Percentiles rank a stretch among this genome's conserved stretches.
Evolutionary conservation across 2,888 invertebrate species (phyloP).

Genomic region (Synanthedon tipuliformis): DNA sequence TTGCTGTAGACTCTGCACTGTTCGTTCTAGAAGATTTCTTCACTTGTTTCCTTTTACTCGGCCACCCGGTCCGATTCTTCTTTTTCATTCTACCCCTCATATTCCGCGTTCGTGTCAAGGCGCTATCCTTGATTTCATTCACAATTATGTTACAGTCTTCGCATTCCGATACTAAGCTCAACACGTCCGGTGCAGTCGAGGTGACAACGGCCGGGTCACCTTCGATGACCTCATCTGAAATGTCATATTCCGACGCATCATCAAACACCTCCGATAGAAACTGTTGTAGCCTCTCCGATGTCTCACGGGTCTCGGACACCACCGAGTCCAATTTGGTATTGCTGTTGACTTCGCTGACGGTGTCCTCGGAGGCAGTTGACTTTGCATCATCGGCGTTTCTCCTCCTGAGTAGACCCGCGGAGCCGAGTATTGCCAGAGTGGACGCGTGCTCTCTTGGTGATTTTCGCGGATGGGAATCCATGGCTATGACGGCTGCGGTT

Average conservation of each 20-base stretch:
- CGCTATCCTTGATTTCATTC: conserved; percentile 37
- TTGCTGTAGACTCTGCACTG: conserved; percentile 32
- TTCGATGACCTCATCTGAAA: conserved; percentile 53
- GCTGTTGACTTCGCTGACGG: conserved; percentile 43
- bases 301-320: conserved; percentile 38
- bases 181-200: conserved; percentile 51
- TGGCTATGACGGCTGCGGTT: conserved; percentile 34
- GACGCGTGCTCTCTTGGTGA: conserved; percentile 91
- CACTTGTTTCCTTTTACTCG: conserved; percentile 61
- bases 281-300: conserved; percentile 49
- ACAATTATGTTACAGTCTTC: conserved; percentile 53
- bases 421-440: conserved; percentile 83
- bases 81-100: conserved; percentile 72
- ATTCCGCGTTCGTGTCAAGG: conserved; percentile 29
- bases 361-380: conserved; percentile 59
- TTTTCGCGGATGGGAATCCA: conserved; percentile 77
- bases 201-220: conserved; percentile 38
- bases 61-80: conserved; percentile 87
- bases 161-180: conserved; percentile 53
- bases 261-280: conserved; percentile 58
- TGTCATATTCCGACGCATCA: conserved; percentile 55
- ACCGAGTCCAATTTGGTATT: conserved; percentile 36
- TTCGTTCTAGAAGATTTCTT: conserved; percentile 41
- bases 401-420: conserved; percentile 69
- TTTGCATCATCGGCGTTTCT: conserved; percentile 53